Evolutionary conservation across 2,113 vertebrate genomes (phyloP).

Genomic region (Campylomormyrus numenius): DNA sequence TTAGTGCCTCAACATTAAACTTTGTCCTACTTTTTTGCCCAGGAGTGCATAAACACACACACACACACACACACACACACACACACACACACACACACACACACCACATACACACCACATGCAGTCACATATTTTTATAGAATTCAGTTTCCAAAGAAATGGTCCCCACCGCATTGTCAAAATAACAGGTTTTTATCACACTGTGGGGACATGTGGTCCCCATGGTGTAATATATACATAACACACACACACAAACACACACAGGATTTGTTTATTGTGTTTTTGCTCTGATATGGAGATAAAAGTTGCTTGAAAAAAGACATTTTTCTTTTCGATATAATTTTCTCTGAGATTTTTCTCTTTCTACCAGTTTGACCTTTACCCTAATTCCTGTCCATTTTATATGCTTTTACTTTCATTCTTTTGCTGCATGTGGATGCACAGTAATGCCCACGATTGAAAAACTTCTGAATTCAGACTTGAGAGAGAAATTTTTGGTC

Average conservation of each 20-base stretch:
- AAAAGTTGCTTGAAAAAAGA: not conserved
- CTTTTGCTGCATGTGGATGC: conserved; percentile 18
- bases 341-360: not conserved
- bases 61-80: not conserved
- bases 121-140: not conserved
- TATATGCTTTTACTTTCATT: not conserved
- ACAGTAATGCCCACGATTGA: conserved; percentile 88
- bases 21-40: not conserved
- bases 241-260: no score
- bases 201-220: not conserved
- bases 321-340: not conserved
- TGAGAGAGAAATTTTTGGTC: conserved; percentile 84
- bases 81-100: not conserved
- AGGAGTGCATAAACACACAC: not conserved
- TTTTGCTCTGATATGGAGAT: not conserved
- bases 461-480: conserved; percentile 82
- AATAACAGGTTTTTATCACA: not conserved
- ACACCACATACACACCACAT: not conserved
- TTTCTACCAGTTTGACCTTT: not conserved
- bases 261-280: not conserved
- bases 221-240: no score
- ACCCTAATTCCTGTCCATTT: not conserved
- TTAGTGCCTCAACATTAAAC: not conserved
- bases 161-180: not conserved
- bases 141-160: not conserved